Evolutionary conservation across 1,140 invertebrate genomes (phyloP).

Genomic region (Zaprionus nigranus): DNA sequence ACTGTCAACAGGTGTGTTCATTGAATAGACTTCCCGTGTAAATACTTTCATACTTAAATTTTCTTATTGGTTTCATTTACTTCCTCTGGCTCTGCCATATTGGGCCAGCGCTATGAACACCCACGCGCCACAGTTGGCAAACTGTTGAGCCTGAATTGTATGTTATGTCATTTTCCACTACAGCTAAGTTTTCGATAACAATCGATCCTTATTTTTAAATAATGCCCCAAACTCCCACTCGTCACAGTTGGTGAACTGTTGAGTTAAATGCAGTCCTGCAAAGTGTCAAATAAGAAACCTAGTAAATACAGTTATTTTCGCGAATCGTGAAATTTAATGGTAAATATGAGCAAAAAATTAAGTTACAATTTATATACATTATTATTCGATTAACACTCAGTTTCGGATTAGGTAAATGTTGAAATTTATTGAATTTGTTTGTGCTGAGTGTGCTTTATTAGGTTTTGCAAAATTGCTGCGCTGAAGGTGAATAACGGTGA

Average conservation of each 20-base stretch:
- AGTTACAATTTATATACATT: not conserved
- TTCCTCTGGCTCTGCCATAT: no score
- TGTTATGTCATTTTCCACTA: no score
- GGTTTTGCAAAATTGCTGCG: conserved; percentile 32
- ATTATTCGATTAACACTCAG: conserved; percentile 2
- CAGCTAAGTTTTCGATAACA: not conserved
- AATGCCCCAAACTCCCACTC: not conserved
- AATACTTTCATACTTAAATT: not conserved
- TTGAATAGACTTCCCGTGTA: no score
- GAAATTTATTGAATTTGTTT: not conserved
- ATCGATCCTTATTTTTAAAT: not conserved
- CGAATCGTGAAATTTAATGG: not conserved
- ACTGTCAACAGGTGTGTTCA: no score
- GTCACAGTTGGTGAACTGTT: not conserved
- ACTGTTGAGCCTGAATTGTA: not conserved
- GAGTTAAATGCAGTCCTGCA: not conserved
- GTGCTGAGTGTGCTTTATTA: conserved; percentile 1
- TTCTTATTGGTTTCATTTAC: no score
- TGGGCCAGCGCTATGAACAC: not conserved
- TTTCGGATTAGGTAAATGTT: not conserved
- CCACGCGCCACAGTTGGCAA: not conserved
- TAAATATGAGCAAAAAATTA: not conserved
- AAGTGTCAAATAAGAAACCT: not conserved
- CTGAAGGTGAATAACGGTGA: conserved; percentile 65
- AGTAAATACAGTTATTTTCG: not conserved